Conservation (phyloP, 2,797 vertebrate genomes). For the Hirundo rustica region DNA sequence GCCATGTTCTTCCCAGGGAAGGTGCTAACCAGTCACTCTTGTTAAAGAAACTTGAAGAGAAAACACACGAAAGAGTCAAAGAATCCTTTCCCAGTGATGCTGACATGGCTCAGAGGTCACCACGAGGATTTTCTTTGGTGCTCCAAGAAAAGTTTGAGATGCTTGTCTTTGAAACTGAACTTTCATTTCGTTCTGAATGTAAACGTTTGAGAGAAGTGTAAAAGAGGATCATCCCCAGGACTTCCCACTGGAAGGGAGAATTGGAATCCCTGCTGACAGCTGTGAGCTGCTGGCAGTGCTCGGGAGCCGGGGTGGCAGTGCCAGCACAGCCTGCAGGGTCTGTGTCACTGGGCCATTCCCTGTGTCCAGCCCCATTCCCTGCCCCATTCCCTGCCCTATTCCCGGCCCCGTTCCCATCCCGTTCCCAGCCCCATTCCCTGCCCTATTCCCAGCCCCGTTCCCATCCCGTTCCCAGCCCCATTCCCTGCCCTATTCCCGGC, state of each 20-base stretch:
- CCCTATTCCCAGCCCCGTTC: not conserved
- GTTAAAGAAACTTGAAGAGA: not conserved
- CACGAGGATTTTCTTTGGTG: accelerated
- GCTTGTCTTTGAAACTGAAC: not conserved
- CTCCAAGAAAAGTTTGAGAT: not conserved
- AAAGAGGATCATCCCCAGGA: accelerated
- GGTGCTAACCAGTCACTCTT: not conserved
- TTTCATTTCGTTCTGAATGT: not conserved
- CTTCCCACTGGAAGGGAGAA: accelerated
- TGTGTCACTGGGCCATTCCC: not conserved
- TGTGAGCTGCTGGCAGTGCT: not conserved
- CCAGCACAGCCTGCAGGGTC: not conserved
- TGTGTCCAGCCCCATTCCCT: no score
- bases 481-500: no score
- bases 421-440: not conserved
- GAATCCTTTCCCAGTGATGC: not conserved
- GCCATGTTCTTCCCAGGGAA: not conserved
- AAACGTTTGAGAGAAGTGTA: not conserved
- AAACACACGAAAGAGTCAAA: not conserved
- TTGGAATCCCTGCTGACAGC: not conserved
- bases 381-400: no score
- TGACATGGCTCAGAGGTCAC: not conserved
- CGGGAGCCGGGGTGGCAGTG: not conserved
- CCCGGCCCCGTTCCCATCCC: not conserved
- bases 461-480: not conserved